Conservation (phyloP, 2,113 vertebrate species). For the Sorex fumeus region DNA sequence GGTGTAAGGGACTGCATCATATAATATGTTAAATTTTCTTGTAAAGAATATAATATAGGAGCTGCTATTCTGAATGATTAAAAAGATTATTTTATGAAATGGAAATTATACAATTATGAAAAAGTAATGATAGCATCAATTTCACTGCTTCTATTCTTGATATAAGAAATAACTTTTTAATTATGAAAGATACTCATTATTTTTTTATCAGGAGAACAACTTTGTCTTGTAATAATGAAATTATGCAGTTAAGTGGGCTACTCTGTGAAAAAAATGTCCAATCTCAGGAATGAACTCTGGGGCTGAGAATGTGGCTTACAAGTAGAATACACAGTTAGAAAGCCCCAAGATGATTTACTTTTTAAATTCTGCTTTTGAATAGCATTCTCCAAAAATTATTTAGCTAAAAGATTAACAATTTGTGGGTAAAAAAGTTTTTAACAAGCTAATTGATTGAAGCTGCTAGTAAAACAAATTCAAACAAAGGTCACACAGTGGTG, state of each 20-base stretch:
- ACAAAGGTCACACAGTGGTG: no score
- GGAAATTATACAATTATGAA: constrained; percentile 12
- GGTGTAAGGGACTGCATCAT: background rate
- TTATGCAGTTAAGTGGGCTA: constrained; percentile 47
- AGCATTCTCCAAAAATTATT: background rate
- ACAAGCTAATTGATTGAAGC: background rate
- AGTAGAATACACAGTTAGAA: no score
- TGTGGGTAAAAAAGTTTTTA: constrained; percentile 25
- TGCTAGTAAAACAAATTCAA: no score
- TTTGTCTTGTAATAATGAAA: constrained; percentile 66
- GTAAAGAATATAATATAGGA: constrained; percentile 32
- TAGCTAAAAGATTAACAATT: constrained; percentile 14
- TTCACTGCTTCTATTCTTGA: constrained; percentile 43
- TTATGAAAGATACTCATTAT: constrained; percentile 50
- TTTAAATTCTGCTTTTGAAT: constrained; percentile 42
- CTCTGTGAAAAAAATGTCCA: constrained; percentile 64
- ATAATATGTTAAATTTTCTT: constrained; percentile 21
- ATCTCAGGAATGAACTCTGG: constrained; percentile 40
- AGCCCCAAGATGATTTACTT: constrained; percentile 1
- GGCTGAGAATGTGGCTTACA: no score
- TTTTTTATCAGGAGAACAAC: constrained; percentile 54
- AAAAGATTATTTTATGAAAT: constrained; percentile 51
- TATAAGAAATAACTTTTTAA: constrained; percentile 72
- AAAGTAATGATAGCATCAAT: background rate
- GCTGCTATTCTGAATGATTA: constrained; percentile 38